phyloP scores from a whole-genome alignment of 2,888 invertebrate genomes.

The Formica aserva region DNA sequence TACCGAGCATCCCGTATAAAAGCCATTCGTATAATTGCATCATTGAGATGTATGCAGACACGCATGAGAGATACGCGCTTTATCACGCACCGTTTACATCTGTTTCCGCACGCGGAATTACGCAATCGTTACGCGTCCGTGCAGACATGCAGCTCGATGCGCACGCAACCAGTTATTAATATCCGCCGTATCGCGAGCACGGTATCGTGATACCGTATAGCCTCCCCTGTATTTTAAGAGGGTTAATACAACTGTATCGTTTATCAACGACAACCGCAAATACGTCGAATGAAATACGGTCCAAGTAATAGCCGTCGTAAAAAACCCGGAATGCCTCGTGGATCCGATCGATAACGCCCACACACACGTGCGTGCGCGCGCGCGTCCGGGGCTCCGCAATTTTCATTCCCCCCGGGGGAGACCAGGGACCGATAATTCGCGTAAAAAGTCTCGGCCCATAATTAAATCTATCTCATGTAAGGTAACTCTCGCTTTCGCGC shows the following conservation, averaged over 20 bases:
- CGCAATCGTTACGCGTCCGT: constrained; percentile 63
- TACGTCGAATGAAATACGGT: constrained; percentile 80
- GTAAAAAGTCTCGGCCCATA: constrained; percentile 52
- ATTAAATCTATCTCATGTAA: constrained; percentile 59
- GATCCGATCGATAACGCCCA: constrained; percentile 82
- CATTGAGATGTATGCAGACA: not conserved
- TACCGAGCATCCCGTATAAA: not conserved
- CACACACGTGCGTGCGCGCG: constrained; percentile 59
- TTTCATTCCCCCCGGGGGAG: constrained; percentile 24
- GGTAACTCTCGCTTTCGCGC: not conserved
- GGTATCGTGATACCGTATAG: constrained; percentile 43
- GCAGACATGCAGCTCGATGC: constrained; percentile 45
- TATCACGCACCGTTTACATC: constrained; percentile 27
- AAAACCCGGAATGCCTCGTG: constrained; percentile 77
- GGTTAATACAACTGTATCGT: constrained; percentile 79
- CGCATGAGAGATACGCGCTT: constrained; percentile 17
- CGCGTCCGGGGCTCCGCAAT: constrained; percentile 58
- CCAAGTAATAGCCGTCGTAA: constrained; percentile 76
- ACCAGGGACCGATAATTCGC: constrained; percentile 50
- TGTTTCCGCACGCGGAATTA: constrained; percentile 58
- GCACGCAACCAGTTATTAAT: constrained; percentile 69
- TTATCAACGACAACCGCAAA: constrained; percentile 82
- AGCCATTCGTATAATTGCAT: not conserved
- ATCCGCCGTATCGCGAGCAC: constrained; percentile 57
- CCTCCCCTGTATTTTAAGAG: constrained; percentile 59